Percentiles rank a stretch among this genome's conserved stretches.
Conservation (phyloP, 1,140 invertebrate species). For the Parasteatoda tepidariorum region DNA sequence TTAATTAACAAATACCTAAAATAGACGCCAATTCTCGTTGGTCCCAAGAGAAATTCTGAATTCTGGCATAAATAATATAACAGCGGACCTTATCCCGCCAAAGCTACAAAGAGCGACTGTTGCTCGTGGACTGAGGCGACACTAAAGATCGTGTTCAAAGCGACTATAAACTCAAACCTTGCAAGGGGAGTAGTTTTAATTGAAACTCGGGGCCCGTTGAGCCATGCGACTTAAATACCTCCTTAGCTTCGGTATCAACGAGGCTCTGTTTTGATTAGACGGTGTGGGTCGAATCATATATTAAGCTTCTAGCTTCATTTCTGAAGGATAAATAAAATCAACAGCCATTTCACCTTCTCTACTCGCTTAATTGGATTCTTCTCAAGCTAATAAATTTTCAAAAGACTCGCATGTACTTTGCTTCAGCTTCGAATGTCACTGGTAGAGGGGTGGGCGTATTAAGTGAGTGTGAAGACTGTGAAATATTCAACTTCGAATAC, state of each 20-base stretch:
- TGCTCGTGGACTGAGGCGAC: background rate
- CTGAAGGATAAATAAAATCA: conserved; percentile 50
- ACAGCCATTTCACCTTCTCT: conserved; percentile 39
- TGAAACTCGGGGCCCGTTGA: conserved; percentile 8
- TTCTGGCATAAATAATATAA: background rate
- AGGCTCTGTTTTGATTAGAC: conserved; percentile 26
- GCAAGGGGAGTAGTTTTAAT: conserved; percentile 37
- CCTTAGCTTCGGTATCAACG: conserved; percentile 23
- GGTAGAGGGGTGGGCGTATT: background rate
- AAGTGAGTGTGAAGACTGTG: background rate
- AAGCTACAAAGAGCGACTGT: background rate
- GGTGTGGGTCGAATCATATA: conserved; percentile 33
- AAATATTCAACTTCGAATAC: conserved; percentile 32
- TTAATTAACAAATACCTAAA: background rate
- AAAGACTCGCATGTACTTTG: conserved; percentile 9
- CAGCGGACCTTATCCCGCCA: background rate
- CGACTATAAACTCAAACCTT: conserved; percentile 32
- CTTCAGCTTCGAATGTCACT: conserved; percentile 7
- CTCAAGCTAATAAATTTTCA: conserved; percentile 51
- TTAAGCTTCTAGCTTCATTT: conserved; percentile 26
- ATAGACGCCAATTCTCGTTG: background rate
- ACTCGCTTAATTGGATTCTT: conserved; percentile 48
- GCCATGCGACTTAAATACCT: conserved; percentile 27
- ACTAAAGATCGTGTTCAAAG: background rate
- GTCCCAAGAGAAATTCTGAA: background rate